These are phyloP conservation scores for Drosophila borealis DNA, from an alignment of 2,888 invertebrate genomes.

Conservation along the genomic window DNA sequence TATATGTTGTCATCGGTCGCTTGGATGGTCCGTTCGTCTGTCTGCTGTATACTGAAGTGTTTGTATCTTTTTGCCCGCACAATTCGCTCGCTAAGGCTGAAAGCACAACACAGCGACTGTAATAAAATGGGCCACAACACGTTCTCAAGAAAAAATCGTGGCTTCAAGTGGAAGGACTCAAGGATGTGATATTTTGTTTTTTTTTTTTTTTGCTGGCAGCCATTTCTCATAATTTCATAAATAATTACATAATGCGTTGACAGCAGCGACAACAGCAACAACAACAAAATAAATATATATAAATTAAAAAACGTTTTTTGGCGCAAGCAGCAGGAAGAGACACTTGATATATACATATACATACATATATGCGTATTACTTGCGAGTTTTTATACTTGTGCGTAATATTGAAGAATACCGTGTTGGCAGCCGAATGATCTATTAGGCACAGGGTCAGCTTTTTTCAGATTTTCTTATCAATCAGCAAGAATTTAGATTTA, in stretches of 20 bases:
- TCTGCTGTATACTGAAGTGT: constrained; percentile 48
- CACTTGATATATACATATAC: neutral
- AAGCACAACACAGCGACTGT: constrained; percentile 49
- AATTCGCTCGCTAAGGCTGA: constrained; percentile 54
- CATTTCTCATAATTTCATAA: constrained; percentile 76
- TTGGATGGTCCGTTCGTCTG: constrained; percentile 33
- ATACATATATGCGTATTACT: neutral
- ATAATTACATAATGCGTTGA: constrained; percentile 78
- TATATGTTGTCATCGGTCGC: constrained; percentile 32
- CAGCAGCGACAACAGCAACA: constrained; percentile 42
- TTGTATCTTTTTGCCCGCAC: constrained; percentile 43
- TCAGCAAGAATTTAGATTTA: neutral
- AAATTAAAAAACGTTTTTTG: constrained; percentile 32
- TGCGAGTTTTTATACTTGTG: neutral
- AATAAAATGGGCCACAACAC: constrained; percentile 72
- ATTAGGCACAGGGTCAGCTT: constrained; percentile 8
- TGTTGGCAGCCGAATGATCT: constrained; percentile 17
- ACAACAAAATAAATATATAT: constrained; percentile 19
- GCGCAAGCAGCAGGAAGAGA: constrained; percentile 9
- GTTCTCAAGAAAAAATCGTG: constrained; percentile 41
- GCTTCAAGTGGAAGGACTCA: constrained; percentile 15
- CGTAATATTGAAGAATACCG: neutral
- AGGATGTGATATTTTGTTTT: constrained; percentile 14
- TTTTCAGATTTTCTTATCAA: constrained; percentile 23
- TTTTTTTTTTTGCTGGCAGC: constrained; percentile 10